phyloP scores from a whole-genome alignment of 2,113 vertebrate species.

The Phrynocephalus versicolor region DNA sequence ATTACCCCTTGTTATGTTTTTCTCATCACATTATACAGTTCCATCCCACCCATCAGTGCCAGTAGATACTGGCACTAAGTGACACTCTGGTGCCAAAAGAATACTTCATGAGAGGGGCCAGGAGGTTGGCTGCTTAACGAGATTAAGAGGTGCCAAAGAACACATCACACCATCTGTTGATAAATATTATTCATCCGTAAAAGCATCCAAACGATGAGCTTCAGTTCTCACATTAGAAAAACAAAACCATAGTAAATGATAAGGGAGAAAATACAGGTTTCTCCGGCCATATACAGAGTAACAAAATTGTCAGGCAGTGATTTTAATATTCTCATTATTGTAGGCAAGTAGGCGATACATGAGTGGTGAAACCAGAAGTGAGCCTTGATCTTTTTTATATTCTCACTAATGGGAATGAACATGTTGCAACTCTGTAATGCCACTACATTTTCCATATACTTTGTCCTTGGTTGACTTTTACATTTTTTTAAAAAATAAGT shows the following conservation, averaged over 20 bases:
- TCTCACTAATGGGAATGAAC: conserved; percentile 30
- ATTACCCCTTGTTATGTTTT: conserved; percentile 50
- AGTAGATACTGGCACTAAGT: conserved; percentile 30
- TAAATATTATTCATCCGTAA: conserved; percentile 48
- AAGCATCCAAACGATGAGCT: conserved; percentile 52
- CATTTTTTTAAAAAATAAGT: conserved; percentile 54
- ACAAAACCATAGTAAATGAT: conserved; percentile 55
- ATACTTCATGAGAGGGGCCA: conserved; percentile 51
- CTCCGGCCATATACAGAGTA: conserved; percentile 11
- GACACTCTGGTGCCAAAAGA: conserved; percentile 8
- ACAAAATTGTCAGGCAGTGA: conserved; percentile 31
- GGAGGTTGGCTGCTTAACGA: conserved; percentile 55
- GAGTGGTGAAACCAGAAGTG: conserved; percentile 24
- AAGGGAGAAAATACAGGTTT: conserved; percentile 52
- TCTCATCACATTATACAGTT: conserved; percentile 53
- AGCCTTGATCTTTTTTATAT: conserved; percentile 36
- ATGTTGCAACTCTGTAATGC: conserved; percentile 25
- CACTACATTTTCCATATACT: conserved; percentile 35
- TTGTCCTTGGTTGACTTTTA: conserved; percentile 57
- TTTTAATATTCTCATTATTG: conserved; percentile 38
- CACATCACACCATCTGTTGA: conserved; percentile 35
- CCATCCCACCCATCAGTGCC: conserved; percentile 60
- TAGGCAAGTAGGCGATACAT: conserved; percentile 18
- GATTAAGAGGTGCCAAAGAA: conserved; percentile 74
- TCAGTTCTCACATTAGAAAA: conserved; percentile 57